Base-by-base conservation (phyloP, 2,113 vertebrate genomes). In the Peromyscus maniculatus region DNA sequence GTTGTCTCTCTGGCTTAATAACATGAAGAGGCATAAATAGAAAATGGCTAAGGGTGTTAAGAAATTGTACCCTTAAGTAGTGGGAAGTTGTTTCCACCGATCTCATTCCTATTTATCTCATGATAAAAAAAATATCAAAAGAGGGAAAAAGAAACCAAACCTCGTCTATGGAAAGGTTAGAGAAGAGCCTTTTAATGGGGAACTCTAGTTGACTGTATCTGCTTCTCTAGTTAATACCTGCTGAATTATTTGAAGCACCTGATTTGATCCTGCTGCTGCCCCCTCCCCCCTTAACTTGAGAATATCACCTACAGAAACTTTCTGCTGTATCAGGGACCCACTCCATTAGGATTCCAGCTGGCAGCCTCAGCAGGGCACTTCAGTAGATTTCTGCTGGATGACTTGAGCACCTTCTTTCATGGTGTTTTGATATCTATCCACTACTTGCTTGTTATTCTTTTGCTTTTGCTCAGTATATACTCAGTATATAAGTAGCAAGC, bases 281-380 rank as follows among this genome's bases (percentile, higher is more conserved):
- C 46, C 7, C 15, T 1, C 24, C 13, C 10, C 36, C 33, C 0
- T 0, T 15, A 52, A 12, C 33, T 21, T 57, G 19, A 57, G 36
- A 36, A 8, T 2, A 33, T 57, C 33, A 57, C 6, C 0, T 19
- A 57, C 0, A 83, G 57, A 39, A 43, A 77, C 39, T 13, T 46
- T 74, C 19, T 83, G 21, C 13, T 83, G 36, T 4, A 4, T 3
- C 12, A 15, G 57, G 12, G 12, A 28, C 52, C 16, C 33, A 80
- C 22, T 62, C n/a, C 13, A 83, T 7, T 15, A 83, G 36, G 80
- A 26, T 62, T 39, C 8, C 21, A 62, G 21, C 36, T 83, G 19
- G 36, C 36, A 16, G 11, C 16, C 11, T 80, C 49, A 80, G 19
- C 15, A 19, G 49, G 15, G 15, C 49, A 8, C 17, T 15, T 31